Evolutionary conservation across 2,113 vertebrate species (phyloP).

Genomic region (Paedocypris sp.): DNA sequence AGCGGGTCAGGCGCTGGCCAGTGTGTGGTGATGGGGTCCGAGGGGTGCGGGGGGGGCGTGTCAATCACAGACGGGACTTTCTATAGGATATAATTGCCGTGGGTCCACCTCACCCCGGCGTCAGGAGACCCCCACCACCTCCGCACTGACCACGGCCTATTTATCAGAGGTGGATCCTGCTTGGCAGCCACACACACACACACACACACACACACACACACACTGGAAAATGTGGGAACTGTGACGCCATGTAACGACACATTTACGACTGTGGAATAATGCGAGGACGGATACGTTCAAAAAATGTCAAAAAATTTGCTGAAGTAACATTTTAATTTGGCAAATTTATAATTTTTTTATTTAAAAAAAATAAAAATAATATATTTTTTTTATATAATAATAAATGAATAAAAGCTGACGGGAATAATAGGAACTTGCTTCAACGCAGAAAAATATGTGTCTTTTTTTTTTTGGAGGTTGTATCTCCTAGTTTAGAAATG

Average conservation of each 20-base stretch:
- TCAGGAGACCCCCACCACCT: conserved; percentile 50
- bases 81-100: conserved; percentile 79
- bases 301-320: no score
- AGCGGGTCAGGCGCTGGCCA: conserved; percentile 73
- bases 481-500: no score
- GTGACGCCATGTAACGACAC: conserved; percentile 78
- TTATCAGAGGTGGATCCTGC: conserved; percentile 76
- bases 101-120: conserved; percentile 75
- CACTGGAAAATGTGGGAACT: conserved; percentile 64
- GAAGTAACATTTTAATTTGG: no score
- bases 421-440: no score
- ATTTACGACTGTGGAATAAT: conserved; percentile 79
- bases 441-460: no score
- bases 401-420: no score
- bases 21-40: conserved; percentile 68
- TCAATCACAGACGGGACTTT: conserved; percentile 70
- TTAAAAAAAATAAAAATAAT: no score
- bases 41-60: conserved; percentile 76
- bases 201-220: conserved; percentile 17
- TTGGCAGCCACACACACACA: conserved; percentile 59
- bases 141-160: conserved; percentile 76
- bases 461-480: no score
- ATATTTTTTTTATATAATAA: no score
- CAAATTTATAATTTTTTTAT: not conserved
- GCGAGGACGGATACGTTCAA: conserved; percentile 81